Percentiles rank a stretch among this genome's conserved stretches.
These are phyloP conservation scores for Acanthurus leucopareius DNA, from an alignment of 2,797 vertebrate genomes.

Conservation along the genomic window DNA sequence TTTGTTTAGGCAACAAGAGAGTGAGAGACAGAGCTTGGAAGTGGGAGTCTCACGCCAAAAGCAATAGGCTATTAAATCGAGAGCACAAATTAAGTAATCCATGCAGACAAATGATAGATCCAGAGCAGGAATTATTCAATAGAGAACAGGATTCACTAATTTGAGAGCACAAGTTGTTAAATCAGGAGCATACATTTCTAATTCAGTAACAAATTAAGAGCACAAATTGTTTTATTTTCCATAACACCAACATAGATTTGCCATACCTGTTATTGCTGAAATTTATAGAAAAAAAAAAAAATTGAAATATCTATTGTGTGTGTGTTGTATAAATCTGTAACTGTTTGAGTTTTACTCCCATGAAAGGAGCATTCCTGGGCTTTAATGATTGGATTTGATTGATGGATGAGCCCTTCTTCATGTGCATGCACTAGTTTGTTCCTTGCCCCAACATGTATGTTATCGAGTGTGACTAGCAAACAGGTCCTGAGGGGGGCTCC, in stretches of 20 bases:
- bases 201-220: neutral
- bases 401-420: conserved; percentile 9
- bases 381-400: conserved; percentile 34
- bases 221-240: neutral
- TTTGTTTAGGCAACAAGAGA: neutral
- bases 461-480: conserved; percentile 53
- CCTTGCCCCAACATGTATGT: conserved; percentile 48
- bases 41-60: neutral
- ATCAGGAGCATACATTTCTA: neutral
- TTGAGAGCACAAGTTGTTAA: neutral
- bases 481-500: conserved; percentile 46
- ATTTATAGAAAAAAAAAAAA: conserved; percentile 1
- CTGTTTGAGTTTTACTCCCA: conserved; percentile 21
- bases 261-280: neutral
- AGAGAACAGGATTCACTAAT: neutral
- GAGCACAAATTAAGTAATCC: neutral
- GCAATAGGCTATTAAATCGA: neutral
- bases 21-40: neutral
- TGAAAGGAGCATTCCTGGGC: neutral
- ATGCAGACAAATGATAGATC: neutral
- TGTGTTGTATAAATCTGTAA: neutral
- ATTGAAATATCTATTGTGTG: neutral
- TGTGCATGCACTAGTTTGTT: conserved; percentile 36
- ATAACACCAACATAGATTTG: neutral
- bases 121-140: neutral